phyloP scores from a whole-genome alignment of 2,888 invertebrate species.

The Lasiommata megera region DNA sequence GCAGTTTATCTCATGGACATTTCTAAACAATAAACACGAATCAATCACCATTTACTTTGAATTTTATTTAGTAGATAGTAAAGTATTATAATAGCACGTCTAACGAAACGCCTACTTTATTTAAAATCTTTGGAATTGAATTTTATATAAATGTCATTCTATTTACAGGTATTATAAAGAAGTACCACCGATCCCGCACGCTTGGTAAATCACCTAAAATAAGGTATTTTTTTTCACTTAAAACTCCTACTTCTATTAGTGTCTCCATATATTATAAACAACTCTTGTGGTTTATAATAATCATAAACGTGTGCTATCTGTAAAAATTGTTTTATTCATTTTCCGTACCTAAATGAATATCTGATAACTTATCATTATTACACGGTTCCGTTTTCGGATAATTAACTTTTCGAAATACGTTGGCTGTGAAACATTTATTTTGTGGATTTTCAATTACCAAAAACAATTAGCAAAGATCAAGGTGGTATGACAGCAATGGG shows the following conservation, averaged over 20 bases:
- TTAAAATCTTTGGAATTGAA: not conserved
- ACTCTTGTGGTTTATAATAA: not conserved
- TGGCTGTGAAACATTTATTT: too few species aligned
- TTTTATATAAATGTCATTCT: constrained; percentile 4
- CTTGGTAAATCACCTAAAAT: constrained; percentile 44
- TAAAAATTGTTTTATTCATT: not conserved
- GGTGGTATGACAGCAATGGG: too few species aligned
- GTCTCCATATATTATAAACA: too few species aligned
- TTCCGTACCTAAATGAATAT: not conserved
- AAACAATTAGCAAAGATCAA: too few species aligned
- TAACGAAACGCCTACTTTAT: constrained; percentile 4
- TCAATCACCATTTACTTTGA: constrained; percentile 3
- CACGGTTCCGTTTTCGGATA: too few species aligned
- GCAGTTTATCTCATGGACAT: not conserved
- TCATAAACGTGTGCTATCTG: not conserved
- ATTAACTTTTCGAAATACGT: too few species aligned
- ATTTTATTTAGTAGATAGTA: too few species aligned
- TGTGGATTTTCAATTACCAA: too few species aligned
- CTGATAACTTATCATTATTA: too few species aligned
- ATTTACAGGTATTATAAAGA: constrained; percentile 70
- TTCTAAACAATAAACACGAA: not conserved
- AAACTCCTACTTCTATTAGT: too few species aligned
- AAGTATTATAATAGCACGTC: too few species aligned
- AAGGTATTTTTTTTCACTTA: not conserved
- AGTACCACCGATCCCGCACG: constrained; percentile 69